Evolutionary conservation across 2,113 vertebrate species (phyloP).

Genomic region (Mystacornis crossleyi): DNA sequence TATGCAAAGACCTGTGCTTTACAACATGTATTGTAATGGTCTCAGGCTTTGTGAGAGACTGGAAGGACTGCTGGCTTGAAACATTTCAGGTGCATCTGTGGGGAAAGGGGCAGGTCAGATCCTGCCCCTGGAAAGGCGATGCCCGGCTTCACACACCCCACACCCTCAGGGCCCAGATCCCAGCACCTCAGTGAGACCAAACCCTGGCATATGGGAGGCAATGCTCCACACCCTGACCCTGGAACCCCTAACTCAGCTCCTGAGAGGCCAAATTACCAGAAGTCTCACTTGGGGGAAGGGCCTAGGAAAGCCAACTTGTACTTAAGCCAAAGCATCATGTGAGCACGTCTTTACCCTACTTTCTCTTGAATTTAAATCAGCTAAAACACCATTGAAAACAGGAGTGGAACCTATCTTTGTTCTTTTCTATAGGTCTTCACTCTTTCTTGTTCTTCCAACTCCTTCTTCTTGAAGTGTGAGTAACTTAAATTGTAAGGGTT

Average conservation of each 20-base stretch:
- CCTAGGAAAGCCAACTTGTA: neutral
- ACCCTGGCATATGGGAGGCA: neutral
- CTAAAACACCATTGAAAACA: neutral
- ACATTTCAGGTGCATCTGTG: fast-evolving
- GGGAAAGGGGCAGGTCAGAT: too few relatives aligned
- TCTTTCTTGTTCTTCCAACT: neutral
- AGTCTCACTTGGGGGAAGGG: fast-evolving
- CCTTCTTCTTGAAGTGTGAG: neutral
- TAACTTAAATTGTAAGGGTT: neutral
- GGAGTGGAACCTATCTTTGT: neutral
- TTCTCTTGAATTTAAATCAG: neutral
- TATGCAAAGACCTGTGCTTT: neutral
- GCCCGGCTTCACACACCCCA: neutral
- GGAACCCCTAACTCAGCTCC: neutral
- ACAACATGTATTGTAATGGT: neutral
- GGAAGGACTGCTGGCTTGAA: neutral
- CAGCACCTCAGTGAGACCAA: fast-evolving
- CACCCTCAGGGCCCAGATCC: too few relatives aligned
- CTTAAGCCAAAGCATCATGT: neutral
- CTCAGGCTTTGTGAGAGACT: neutral
- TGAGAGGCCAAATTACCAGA: neutral
- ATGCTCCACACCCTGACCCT: fast-evolving
- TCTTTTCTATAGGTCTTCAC: neutral
- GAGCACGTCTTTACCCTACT: fast-evolving
- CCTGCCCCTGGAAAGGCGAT: fast-evolving